Percentiles rank a stretch among this genome's conserved stretches.
These are phyloP conservation scores for Charanyca ferruginea DNA, from an alignment of 2,888 invertebrate species.

Conservation along the genomic window DNA sequence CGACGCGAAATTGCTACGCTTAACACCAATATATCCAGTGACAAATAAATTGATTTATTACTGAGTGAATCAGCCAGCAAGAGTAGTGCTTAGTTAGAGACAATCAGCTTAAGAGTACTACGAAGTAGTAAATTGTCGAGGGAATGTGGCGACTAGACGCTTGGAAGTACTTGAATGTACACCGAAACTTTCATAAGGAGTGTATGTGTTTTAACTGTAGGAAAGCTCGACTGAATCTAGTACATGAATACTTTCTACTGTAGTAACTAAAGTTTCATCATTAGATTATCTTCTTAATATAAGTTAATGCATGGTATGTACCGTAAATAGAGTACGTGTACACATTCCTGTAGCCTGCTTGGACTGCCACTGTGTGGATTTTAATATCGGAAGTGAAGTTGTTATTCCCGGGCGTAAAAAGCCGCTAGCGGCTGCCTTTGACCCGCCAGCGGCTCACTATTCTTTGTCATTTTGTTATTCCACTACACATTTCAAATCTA, in stretches of 20 bases:
- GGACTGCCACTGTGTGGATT: neutral
- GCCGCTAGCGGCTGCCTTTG: neutral
- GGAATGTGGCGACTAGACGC: constrained; percentile 22
- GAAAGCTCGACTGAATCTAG: too few relatives aligned
- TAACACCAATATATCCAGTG: constrained; percentile 49
- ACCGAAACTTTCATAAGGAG: neutral
- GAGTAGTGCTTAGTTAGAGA: constrained; percentile 38
- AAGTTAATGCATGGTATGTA: too few relatives aligned
- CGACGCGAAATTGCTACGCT: constrained; percentile 52
- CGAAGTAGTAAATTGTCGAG: constrained; percentile 16
- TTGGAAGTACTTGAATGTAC: constrained; percentile 7
- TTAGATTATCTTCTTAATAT: too few relatives aligned
- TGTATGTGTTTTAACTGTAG: too few relatives aligned
- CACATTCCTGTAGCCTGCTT: neutral
- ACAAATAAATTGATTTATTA: constrained; percentile 61
- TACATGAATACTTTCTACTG: too few relatives aligned
- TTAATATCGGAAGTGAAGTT: neutral
- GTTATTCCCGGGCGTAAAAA: constrained; percentile 1
- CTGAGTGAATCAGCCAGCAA: constrained; percentile 52
- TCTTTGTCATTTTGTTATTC: constrained; percentile 12
- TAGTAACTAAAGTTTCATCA: too few relatives aligned
- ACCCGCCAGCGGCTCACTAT: neutral
- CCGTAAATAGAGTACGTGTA: too few relatives aligned
- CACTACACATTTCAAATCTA: neutral
- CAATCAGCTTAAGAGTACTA: constrained; percentile 36